Base-by-base conservation (phyloP, 2,888 invertebrate species). In the Acronicta psi region DNA sequence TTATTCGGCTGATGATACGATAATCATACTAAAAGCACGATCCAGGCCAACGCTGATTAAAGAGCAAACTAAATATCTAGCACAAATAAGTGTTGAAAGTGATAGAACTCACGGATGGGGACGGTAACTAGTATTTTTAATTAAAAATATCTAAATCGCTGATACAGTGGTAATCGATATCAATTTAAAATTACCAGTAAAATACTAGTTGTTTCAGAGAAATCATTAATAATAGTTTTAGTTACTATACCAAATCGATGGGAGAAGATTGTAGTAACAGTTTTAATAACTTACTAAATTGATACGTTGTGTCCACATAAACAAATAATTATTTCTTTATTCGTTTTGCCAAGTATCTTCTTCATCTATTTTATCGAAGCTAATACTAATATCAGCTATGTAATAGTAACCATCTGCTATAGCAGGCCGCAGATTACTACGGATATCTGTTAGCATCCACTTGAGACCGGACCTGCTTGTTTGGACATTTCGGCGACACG, bases 11-110 rank as follows among this genome's bases (percentile, higher is more conserved):
- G 44, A 47, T 63, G 52, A 44, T 37, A 57, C 46, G 60, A 58
- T 61, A 63, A 66, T 63, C 31, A 36, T 60, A 41, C 52, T 66
- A 59, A 54, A 59, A 52, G 16, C 61, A 71, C 55, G 63, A 64
- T 55, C 55, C 46, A 29, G 46, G 47, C 23, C 47, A 53, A 8
- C 34, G 25, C 41, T 52, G 56, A 54, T 60, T 56, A 53, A 14
- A 41, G 37, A 61, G 25, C 31, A 62, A 59, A 69, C 57, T 42
- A n/a, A 52, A 25, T 37, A 51, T 43, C 17, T 53, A 53, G 36
- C 36, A 37, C 20, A 38, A 34, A 20, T 46, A 37, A 17, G 4
- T 18, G 14, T 34, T 56, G 46, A 36, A 18, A n/a, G 10, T 34
- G n/a, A 34, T 40, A 58, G 9, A 46, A 40, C 20, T 40, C 34